Evolutionary conservation across 2,888 invertebrate species (phyloP).

Genomic region (Drosophila cracens): DNA sequence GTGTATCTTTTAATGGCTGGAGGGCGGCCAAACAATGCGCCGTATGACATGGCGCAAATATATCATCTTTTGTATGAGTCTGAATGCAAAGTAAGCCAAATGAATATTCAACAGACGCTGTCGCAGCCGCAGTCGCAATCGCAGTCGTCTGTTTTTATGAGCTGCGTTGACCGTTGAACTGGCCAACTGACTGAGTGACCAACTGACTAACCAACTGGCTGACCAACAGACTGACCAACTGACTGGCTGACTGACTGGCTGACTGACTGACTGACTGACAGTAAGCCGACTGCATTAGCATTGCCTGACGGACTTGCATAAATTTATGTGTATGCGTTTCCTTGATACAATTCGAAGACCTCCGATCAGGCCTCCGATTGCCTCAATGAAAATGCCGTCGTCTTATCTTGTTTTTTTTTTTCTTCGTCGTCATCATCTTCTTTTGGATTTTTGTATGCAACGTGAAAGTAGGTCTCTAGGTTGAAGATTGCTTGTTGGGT

Average conservation of each 20-base stretch:
- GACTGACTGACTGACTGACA: slow-evolving; percentile 24
- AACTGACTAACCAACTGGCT: slow-evolving; percentile 24
- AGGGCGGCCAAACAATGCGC: slow-evolving; percentile 64
- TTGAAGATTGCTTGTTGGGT: slow-evolving; percentile 61
- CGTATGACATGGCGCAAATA: slow-evolving; percentile 49
- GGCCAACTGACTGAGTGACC: slow-evolving; percentile 16
- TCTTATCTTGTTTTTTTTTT: slow-evolving; percentile 14
- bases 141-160: slow-evolving; percentile 49
- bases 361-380: slow-evolving; percentile 48
- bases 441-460: slow-evolving; percentile 54
- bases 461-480: slow-evolving; percentile 76
- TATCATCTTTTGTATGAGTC: slow-evolving; percentile 69
- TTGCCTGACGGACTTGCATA: slow-evolving; percentile 71
- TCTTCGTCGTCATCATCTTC: slow-evolving; percentile 3
- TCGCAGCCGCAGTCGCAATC: background rate
- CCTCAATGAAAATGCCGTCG: slow-evolving; percentile 51
- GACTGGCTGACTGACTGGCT: slow-evolving; percentile 45
- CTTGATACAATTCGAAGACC: slow-evolving; percentile 78
- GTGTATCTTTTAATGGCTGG: slow-evolving; percentile 57
- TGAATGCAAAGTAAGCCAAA: slow-evolving; percentile 68
- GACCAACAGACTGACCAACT: slow-evolving; percentile 57
- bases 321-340: slow-evolving; percentile 69
- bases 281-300: slow-evolving; percentile 68
- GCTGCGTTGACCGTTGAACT: slow-evolving; percentile 75
- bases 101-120: slow-evolving; percentile 70